A percentile compares a stretch with the other conserved stretches of the same genome.
Conservation (phyloP, 2,113 vertebrate genomes). For the Neopipo cinnamomea region DNA sequence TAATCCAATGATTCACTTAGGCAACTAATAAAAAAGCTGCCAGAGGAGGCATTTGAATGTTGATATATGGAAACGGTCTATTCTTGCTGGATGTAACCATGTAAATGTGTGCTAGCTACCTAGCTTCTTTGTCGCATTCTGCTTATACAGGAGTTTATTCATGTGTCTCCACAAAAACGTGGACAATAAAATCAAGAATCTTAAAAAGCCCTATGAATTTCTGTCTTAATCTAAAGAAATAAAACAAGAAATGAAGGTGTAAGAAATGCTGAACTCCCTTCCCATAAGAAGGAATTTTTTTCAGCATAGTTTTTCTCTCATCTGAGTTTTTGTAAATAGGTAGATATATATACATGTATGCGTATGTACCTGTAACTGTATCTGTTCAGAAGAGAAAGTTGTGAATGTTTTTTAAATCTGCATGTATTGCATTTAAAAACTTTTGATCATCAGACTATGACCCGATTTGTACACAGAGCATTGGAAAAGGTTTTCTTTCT, state of each 20-base stretch:
- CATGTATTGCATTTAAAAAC: not conserved
- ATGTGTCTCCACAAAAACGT: not conserved
- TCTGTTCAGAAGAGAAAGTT: not conserved
- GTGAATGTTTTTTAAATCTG: not conserved
- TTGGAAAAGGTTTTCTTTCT: not conserved
- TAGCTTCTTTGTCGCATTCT: not conserved
- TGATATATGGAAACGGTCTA: not conserved
- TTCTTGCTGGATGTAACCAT: not conserved
- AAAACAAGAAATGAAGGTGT: not conserved
- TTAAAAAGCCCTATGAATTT: not conserved
- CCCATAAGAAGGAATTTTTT: not conserved
- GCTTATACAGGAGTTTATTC: not conserved
- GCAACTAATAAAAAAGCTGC: not conserved
- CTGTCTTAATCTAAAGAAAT: not conserved
- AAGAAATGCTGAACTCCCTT: not conserved
- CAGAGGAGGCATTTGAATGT: not conserved
- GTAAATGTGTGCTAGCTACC: not conserved
- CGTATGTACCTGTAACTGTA: not conserved
- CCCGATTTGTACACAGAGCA: not conserved
- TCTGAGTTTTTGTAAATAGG: not conserved
- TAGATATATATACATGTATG: not conserved
- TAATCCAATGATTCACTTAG: not conserved
- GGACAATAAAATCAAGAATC: not conserved
- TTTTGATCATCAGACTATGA: not conserved
- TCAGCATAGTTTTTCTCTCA: not conserved